Conservation (phyloP, 1,140 invertebrate species). For the Varroa destructor region DNA sequence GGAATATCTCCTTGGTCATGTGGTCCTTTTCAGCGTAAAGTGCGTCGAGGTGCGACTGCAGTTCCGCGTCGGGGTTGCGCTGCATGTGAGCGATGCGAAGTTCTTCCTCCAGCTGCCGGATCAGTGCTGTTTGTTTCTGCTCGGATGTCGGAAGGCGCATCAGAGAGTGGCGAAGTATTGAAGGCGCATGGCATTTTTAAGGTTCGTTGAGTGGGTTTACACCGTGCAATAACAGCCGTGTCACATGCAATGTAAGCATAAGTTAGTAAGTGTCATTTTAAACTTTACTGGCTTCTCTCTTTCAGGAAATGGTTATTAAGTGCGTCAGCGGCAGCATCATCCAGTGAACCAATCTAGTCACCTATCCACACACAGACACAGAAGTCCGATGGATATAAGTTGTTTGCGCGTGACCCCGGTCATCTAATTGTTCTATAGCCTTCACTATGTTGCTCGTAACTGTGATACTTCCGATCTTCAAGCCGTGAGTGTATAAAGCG, state of each 20-base stretch:
- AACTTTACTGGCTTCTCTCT: too few species aligned
- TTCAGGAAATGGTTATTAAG: too few species aligned
- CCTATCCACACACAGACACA: too few species aligned
- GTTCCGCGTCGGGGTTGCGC: slow-evolving; percentile 58
- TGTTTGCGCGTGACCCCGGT: too few species aligned
- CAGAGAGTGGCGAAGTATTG: neutral
- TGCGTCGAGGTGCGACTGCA: slow-evolving; percentile 79
- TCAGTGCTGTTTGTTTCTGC: slow-evolving; percentile 89
- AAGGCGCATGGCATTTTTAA: neutral
- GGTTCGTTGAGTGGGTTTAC: too few species aligned
- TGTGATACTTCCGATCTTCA: too few species aligned
- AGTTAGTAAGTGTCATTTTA: slow-evolving; percentile 1
- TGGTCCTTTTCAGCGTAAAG: slow-evolving; percentile 87
- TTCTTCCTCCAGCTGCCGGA: slow-evolving; percentile 76
- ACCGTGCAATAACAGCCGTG: slow-evolving; percentile 7
- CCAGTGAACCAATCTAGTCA: too few species aligned
- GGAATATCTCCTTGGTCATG: slow-evolving; percentile 80
- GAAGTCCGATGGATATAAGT: too few species aligned
- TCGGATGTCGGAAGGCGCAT: slow-evolving; percentile 32
- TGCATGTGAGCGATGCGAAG: slow-evolving; percentile 68
- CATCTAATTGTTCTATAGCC: too few species aligned
- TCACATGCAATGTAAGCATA: neutral
- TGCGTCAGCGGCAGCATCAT: too few species aligned
- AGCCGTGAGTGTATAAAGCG: too few species aligned
- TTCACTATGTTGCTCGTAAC: too few species aligned